These are phyloP conservation scores for Danio jaintianensis DNA, from an alignment of 2,797 vertebrate genomes.

Conservation along the genomic window DNA sequence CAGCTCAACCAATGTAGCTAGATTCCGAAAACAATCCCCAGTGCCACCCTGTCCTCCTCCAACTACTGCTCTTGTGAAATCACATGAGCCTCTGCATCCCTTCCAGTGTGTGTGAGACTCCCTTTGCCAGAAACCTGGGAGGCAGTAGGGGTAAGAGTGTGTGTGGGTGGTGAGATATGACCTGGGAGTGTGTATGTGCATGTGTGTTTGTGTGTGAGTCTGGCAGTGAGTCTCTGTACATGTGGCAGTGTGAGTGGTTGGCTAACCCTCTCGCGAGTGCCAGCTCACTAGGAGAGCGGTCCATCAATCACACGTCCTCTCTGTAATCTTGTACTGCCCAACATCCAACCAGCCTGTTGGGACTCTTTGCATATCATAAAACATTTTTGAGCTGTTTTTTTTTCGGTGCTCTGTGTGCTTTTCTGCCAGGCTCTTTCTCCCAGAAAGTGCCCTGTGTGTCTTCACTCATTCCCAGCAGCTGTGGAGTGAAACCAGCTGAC, in stretches of 20 bases:
- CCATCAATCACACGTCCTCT: slow-evolving; percentile 52
- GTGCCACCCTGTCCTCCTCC: slow-evolving; percentile 62
- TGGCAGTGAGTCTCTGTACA: slow-evolving; percentile 57
- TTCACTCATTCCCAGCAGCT: slow-evolving; percentile 50
- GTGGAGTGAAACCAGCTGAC: slow-evolving; percentile 51
- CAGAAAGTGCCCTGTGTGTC: slow-evolving; percentile 45
- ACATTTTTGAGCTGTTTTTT: slow-evolving; percentile 50
- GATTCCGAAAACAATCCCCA: slow-evolving; percentile 54
- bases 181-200: slow-evolving; percentile 43
- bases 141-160: slow-evolving; percentile 54
- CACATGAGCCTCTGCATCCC: slow-evolving; percentile 57
- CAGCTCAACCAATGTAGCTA: neutral
- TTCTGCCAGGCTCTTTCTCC: slow-evolving; percentile 45
- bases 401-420: slow-evolving; percentile 26
- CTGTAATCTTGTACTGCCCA: slow-evolving; percentile 48
- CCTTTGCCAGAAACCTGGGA: slow-evolving; percentile 61
- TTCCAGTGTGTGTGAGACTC: slow-evolving; percentile 54
- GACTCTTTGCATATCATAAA: slow-evolving; percentile 51
- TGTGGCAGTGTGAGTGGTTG: slow-evolving; percentile 60
- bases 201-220: neutral
- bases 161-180: slow-evolving; percentile 53
- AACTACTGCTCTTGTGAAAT: slow-evolving; percentile 62
- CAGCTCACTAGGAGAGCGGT: slow-evolving; percentile 57
- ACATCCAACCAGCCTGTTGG: slow-evolving; percentile 43
- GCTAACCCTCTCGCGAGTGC: slow-evolving; percentile 59